A percentile compares a stretch with the other conserved stretches of the same genome.
phyloP scores from a whole-genome alignment of 2,113 vertebrate genomes.

The Scopus umbretta region DNA sequence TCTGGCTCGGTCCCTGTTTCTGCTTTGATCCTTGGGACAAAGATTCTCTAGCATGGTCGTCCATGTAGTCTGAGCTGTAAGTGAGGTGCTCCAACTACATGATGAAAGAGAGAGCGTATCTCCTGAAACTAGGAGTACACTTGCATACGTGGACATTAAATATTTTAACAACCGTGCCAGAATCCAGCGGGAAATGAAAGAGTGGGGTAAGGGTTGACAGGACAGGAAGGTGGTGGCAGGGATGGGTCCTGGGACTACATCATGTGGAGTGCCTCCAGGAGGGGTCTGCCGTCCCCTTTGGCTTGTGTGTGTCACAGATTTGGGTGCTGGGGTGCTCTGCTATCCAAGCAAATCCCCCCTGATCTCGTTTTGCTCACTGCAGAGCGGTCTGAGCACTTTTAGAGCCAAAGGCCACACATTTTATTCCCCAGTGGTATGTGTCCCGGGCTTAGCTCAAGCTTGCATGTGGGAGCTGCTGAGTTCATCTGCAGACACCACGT shows the following conservation, averaged over 20 bases:
- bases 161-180: neutral
- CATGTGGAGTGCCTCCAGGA: neutral
- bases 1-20: neutral
- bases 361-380: neutral
- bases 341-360: neutral
- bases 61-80: neutral
- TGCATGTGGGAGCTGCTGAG: neutral
- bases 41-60: neutral
- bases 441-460: neutral
- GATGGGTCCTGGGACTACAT: neutral
- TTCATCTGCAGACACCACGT: neutral
- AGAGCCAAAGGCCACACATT: neutral
- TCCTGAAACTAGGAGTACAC: neutral
- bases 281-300: neutral
- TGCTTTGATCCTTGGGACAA: neutral
- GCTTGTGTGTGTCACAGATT: neutral
- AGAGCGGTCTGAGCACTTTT: neutral
- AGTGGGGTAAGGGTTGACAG: neutral
- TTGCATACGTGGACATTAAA: fast-evolving
- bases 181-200: neutral
- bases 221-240: neutral
- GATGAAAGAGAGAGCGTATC: neutral
- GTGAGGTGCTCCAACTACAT: neutral
- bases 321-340: neutral
- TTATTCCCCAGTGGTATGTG: neutral